Base-by-base conservation (phyloP, 2,113 vertebrate species). In the Xiphias gladius region DNA sequence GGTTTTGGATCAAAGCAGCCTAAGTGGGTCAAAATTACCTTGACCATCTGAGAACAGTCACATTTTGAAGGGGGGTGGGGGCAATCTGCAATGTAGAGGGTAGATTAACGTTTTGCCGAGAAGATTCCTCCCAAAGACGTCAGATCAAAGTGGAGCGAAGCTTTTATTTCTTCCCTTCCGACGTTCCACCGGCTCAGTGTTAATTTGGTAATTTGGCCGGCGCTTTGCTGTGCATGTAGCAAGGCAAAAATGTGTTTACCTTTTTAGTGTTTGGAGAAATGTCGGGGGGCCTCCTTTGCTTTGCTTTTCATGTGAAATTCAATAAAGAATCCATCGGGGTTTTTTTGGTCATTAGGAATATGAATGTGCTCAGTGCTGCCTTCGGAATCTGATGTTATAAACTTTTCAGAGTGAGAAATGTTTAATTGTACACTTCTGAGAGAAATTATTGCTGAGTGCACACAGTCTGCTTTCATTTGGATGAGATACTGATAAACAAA, bases 11-110 rank as follows among this genome's bases (percentile, higher is more conserved):
- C 94, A 95, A 95, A 95, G 94, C 77, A 70, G 80, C 68, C 86
- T 94, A 94, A 95, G 94, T 94, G 93, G 94, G 92, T 91, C 94
- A 94, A 86, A 93, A 94, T 94, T 93, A 96, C 94, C 93, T 94
- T 95, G 93, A 95, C 92, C 90, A 91, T 94, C 87, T 91, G 90
- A 95, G 91, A 94, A 93, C 86, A 88, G 85, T 89, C 90, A 88
- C 89, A 94, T 93, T 94, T 91, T 86, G 71, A 87, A 78, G 84
- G 79, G 67, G 69, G 84, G 80, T 3, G 86, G 88, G 80, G 64
- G 79, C 93, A 92, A 95, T 94, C 93, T 94, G 90, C 86, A 91
- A 92, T 91, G 92, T 88, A 89, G 89, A 92, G 86, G 88, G 74
- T 72, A 94, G 94, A 95, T 94, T 94, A 95, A 89, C 86, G 88